These are phyloP conservation scores for Elysia chlorotica DNA, from an alignment of 1,140 invertebrate genomes.

Conservation along the genomic window DNA sequence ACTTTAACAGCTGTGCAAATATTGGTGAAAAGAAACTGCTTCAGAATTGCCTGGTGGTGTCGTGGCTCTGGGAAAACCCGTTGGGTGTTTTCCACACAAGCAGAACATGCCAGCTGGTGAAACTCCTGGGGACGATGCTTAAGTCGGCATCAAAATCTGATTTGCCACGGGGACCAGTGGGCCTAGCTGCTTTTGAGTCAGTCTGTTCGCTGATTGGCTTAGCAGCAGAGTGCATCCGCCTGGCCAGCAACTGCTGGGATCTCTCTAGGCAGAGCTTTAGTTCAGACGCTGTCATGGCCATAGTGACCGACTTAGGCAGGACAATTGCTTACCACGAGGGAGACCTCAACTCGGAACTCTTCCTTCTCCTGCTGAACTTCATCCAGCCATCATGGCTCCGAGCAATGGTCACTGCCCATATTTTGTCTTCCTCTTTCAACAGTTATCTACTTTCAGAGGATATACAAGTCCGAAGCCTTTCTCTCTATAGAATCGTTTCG, in stretches of 20 bases:
- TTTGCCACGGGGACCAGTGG: too few species aligned
- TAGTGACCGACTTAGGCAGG: neutral
- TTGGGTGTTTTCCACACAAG: neutral
- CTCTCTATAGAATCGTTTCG: neutral
- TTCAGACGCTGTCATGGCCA: neutral
- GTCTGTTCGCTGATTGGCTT: neutral
- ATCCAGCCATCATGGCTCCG: neutral
- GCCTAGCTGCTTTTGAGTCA: neutral
- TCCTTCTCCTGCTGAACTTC: neutral
- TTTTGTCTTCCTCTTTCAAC: neutral
- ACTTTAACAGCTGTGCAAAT: neutral
- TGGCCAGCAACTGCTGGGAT: neutral
- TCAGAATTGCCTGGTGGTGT: neutral
- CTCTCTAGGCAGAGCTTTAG: neutral
- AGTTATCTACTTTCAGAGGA: neutral
- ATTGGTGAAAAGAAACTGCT: neutral
- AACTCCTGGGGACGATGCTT: neutral
- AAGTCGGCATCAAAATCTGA: neutral
- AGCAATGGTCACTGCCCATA: neutral
- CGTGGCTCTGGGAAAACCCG: slow-evolving; percentile 3
- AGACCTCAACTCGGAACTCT: neutral
- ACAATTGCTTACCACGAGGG: neutral
- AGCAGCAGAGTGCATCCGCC: neutral
- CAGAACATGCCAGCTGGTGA: neutral
- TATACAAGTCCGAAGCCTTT: neutral